These are phyloP conservation scores for Percopsis transmontana DNA, from an alignment of 2,113 vertebrate genomes.

Conservation along the genomic window DNA sequence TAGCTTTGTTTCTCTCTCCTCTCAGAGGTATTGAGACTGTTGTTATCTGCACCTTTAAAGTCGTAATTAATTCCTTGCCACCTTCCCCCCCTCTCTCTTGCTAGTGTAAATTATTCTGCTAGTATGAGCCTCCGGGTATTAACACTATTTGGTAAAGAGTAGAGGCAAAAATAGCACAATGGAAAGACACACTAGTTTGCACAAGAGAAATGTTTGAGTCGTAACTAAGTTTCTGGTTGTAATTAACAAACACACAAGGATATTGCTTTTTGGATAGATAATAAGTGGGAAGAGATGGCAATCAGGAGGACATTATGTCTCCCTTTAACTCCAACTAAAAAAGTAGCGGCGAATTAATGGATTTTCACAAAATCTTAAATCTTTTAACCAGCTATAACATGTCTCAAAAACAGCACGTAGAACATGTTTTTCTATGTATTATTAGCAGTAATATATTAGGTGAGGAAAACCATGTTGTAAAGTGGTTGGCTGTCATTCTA, in stretches of 20 bases:
- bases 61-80: constrained; percentile 69
- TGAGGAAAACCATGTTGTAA: no score
- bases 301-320: no score
- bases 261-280: no score
- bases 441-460: no score
- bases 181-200: constrained; percentile 33
- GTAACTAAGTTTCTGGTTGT: constrained; percentile 6
- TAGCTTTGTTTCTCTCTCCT: constrained; percentile 24
- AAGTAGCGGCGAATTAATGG: no score
- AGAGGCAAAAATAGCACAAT: constrained; percentile 60
- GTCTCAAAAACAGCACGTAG: no score
- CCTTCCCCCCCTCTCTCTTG: constrained; percentile 50
- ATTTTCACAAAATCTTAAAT: no score
- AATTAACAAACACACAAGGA: background rate
- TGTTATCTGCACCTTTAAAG: constrained; percentile 65
- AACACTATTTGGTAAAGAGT: constrained; percentile 54
- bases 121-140: constrained; percentile 55
- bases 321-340: no score
- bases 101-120: constrained; percentile 56
- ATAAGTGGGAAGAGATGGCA: no score
- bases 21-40: constrained; percentile 47
- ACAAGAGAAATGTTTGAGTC: constrained; percentile 14
- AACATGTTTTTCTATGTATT: no score
- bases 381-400: no score
- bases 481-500: constrained; percentile 13